A percentile compares a stretch with the other conserved stretches of the same genome.
These are phyloP conservation scores for Drosophila putrida DNA, from an alignment of 2,888 invertebrate species.

Conservation along the genomic window DNA sequence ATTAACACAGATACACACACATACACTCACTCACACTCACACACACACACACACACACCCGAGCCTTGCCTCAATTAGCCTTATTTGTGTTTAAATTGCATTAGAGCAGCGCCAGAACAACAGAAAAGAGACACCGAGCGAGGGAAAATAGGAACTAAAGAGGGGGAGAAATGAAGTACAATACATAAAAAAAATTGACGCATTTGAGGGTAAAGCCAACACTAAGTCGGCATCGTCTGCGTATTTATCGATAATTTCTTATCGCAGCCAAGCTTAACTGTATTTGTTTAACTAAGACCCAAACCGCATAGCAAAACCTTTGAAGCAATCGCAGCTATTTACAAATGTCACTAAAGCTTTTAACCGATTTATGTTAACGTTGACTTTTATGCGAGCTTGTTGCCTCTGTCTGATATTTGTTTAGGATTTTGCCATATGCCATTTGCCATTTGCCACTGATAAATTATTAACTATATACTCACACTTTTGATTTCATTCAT, in stretches of 20 bases:
- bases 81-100: slow-evolving; percentile 77
- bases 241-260: slow-evolving; percentile 68
- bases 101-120: slow-evolving; percentile 48
- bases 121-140: slow-evolving; percentile 15
- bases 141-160: neutral
- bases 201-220: slow-evolving; percentile 58
- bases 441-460: neutral
- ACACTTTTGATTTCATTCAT: slow-evolving; percentile 95
- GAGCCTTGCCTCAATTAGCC: slow-evolving; percentile 66
- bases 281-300: slow-evolving; percentile 60
- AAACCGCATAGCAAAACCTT: slow-evolving; percentile 17
- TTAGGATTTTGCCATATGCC: slow-evolving; percentile 23
- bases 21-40: slow-evolving; percentile 29
- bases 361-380: slow-evolving; percentile 31
- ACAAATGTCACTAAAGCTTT: slow-evolving; percentile 49
- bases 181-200: slow-evolving; percentile 52
- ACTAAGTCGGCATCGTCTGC: slow-evolving; percentile 61
- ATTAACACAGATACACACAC: slow-evolving; percentile 61
- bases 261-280: slow-evolving; percentile 59
- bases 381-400: slow-evolving; percentile 18
- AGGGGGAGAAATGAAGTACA: slow-evolving; percentile 29
- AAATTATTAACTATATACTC: slow-evolving; percentile 85
- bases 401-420: slow-evolving; percentile 22
- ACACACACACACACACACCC: slow-evolving; percentile 24
- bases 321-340: slow-evolving; percentile 57